Percentiles rank a stretch among this genome's conserved stretches.
Evolutionary conservation across 2,113 vertebrate genomes (phyloP).

Genomic region (Australoheros scitulus): DNA sequence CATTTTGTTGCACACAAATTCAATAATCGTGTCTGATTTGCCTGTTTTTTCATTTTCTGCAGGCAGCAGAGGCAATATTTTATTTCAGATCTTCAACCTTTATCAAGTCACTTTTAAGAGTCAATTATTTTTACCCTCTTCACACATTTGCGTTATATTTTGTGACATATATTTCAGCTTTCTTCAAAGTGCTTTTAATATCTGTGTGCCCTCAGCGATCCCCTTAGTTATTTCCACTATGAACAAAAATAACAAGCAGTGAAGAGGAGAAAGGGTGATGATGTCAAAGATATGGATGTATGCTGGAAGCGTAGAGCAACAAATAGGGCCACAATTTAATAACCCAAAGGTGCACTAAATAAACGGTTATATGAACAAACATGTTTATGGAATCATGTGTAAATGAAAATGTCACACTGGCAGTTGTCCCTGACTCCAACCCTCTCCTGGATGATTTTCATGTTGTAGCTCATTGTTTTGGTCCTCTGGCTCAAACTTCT

Average conservation of each 20-base stretch:
- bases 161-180: background rate
- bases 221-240: background rate
- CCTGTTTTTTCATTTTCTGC: background rate
- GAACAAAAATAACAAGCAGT: conserved; percentile 11
- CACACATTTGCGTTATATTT: background rate
- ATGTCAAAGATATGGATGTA: background rate
- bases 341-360: background rate
- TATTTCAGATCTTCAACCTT: background rate
- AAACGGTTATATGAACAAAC: background rate
- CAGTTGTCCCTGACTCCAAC: background rate
- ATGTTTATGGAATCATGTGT: background rate
- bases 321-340: background rate
- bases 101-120: background rate
- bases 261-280: background rate
- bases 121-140: background rate
- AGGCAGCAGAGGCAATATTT: background rate
- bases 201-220: background rate
- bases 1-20: background rate
- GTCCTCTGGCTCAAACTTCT: background rate
- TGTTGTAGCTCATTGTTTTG: background rate
- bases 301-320: background rate
- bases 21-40: background rate
- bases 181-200: background rate
- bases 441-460: background rate
- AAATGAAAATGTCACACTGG: background rate